Evolutionary conservation across 2,797 vertebrate genomes (phyloP), one percentile per base, ranked within the genome.

Genomic region (Sebastes nivosus): DNA sequence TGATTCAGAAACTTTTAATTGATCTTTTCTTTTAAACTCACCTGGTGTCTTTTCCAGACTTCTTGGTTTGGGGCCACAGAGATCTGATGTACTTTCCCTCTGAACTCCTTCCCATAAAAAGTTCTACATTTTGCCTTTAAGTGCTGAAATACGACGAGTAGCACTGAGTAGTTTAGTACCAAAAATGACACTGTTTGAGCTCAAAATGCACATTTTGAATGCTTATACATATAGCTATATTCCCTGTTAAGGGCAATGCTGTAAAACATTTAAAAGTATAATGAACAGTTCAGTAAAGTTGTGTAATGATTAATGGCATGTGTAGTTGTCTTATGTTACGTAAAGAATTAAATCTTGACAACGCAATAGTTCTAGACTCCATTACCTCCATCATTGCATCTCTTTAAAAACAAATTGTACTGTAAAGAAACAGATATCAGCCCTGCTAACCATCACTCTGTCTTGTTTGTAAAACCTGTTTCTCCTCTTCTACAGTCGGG

Each of bases 401-500:
- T 61, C n/a, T 67, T 32, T 66, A 30, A 13, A 12, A 66, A 6
- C 61, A 24, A 46, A 42, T 0, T 55, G 0, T 58, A 24, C 13
- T 55, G 2, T 29, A 29, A 38, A 46, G 24, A 30, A 75, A 64
- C 8, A 1, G n/a, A 25, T 8, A 2, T 50, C 24, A 18, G 8
- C 2, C 6, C 13, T 46, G 22, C 16, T 59, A 58, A 3, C 8
- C 9, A 0, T 25, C 3, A 0, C 36, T 67, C 20, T 20, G 34
- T 29, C 4, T 24, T 54, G 55, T 67, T 64, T 79, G 3, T 85
- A 68, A 76, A 25, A 64, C 4, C 3, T 70, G 11, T 46, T 67
- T 55, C 69, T 6, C 29, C 71, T 77, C 46, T 54, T 85, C 84
- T 93, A 22, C 93, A 99, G 99, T 97, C 97, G 7, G 97, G 96